Evolutionary conservation across 1,140 invertebrate genomes (phyloP).

Genomic region (Dinoponera quadriceps): DNA sequence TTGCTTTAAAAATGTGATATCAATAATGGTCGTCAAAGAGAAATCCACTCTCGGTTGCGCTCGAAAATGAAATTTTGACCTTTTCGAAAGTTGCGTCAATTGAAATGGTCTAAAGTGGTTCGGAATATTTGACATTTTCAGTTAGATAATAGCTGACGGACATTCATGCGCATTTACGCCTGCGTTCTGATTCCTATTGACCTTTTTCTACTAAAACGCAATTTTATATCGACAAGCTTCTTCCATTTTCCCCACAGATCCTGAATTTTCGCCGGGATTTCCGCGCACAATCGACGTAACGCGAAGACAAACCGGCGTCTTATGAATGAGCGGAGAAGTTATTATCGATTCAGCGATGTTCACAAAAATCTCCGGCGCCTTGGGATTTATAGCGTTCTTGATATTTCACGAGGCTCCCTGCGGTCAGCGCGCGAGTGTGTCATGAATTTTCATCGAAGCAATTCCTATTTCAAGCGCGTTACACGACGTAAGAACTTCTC

Average conservation of each 20-base stretch:
- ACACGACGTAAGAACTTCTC: slow-evolving; percentile 56
- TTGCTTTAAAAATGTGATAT: neutral
- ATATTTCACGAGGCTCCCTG: slow-evolving; percentile 21
- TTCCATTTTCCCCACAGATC: too few relatives aligned
- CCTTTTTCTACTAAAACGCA: too few relatives aligned
- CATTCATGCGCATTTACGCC: too few relatives aligned
- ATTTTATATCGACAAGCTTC: too few relatives aligned
- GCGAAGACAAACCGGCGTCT: neutral
- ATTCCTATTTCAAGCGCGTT: slow-evolving; percentile 65
- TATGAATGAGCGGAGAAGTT: neutral
- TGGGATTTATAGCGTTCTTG: slow-evolving; percentile 31
- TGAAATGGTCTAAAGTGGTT: too few relatives aligned
- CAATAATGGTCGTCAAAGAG: slow-evolving; percentile 14
- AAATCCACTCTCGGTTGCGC: neutral
- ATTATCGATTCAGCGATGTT: neutral
- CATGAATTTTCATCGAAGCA: slow-evolving; percentile 60
- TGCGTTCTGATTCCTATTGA: too few relatives aligned
- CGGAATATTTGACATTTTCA: too few relatives aligned
- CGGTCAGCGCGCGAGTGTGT: slow-evolving; percentile 14
- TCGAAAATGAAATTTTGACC: neutral
- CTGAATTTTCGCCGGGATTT: slow-evolving; percentile 14
- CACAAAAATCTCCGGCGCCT: slow-evolving; percentile 12
- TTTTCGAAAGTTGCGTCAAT: too few relatives aligned
- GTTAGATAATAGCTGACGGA: too few relatives aligned
- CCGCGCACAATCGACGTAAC: neutral